Evolutionary conservation across 2,113 vertebrate species (phyloP), one percentile per base, ranked within the genome.

Genomic region (Tylochromis polylepis): DNA sequence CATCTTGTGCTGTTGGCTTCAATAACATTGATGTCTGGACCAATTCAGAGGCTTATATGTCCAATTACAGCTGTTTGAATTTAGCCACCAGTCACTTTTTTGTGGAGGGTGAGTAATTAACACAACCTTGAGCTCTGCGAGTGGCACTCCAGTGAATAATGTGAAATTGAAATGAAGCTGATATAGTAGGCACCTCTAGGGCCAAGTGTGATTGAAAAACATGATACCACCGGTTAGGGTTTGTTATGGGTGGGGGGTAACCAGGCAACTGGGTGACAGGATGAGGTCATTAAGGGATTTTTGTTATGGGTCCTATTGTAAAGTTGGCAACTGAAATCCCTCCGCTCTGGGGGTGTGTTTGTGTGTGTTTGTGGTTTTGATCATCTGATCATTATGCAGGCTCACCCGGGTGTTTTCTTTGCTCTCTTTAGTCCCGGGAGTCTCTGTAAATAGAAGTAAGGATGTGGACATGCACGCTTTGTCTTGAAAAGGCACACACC

Each of bases 361-460:
- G 22, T 81, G 79, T 83, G 59, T 85, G 53, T 72, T 56, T 85
- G 82, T 90, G 65, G 57, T 65, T 85, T 87, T 34, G 41, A 90
- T 94, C 87, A 89, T 88, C 85, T 90, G 87, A 92, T 87, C 84
- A 72, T 81, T 83, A 81, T 20, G 14, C 81, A 18, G 90, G n/a
- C 81, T 91, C 86, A 75, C 55, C 49, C 38, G 46, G 27, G 38
- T 88, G 89, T 88, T 91, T 89, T 83, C 38, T 82, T 92, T 91
- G 86, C 77, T 88, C 55, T 82, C 51, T 51, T 79, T 43, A 24
- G 79, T 24, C 57, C 46, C 14, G 4, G n/a, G 5, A 82, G 81
- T 86, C 51, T 91, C 60, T 91, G 89, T 91, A 89, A 94, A 90
- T 92, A 93, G 83, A 41, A 90, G 72, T 82, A 62, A 82, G 87